Percentiles rank a stretch among this genome's conserved stretches.
phyloP scores from a whole-genome alignment of 2,797 vertebrate species.

The Mastacembelus armatus region DNA sequence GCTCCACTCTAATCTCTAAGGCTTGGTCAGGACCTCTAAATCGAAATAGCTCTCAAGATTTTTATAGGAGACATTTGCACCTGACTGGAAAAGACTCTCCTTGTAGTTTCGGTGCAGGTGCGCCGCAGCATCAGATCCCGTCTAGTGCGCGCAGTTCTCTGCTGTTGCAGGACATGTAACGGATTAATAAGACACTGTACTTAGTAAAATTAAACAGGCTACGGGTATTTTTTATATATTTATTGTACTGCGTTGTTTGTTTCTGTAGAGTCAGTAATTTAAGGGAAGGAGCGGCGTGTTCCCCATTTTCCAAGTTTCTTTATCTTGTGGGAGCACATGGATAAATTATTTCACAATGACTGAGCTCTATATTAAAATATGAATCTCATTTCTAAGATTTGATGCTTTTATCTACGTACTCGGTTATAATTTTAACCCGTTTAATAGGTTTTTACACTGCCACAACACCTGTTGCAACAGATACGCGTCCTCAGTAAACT shows the following conservation, averaged over 20 bases:
- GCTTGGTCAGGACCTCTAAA: background rate
- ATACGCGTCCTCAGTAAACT: conserved; percentile 44
- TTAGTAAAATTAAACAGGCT: background rate
- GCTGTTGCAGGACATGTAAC: background rate
- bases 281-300: conserved; percentile 51
- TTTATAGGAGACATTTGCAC: conserved; percentile 57
- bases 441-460: conserved; percentile 41
- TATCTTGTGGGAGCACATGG: conserved; percentile 51
- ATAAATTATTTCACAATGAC: conserved; percentile 22
- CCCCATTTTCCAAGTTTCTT: conserved; percentile 60
- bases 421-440: conserved; percentile 3
- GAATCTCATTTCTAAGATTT: background rate
- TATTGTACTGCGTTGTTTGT: background rate
- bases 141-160: conserved; percentile 35
- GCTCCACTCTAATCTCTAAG: conserved; percentile 18
- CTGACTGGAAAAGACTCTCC: conserved; percentile 76
- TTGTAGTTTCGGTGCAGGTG: conserved; percentile 82
- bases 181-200: background rate
- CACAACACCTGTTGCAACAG: conserved; percentile 77
- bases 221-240: no score
- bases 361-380: conserved; percentile 8
- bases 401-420: background rate
- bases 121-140: conserved; percentile 73
- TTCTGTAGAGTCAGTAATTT: background rate
- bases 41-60: background rate